These are phyloP conservation scores for Dipodomys spectabilis DNA, from an alignment of 2,113 vertebrate genomes.

Conservation along the genomic window DNA sequence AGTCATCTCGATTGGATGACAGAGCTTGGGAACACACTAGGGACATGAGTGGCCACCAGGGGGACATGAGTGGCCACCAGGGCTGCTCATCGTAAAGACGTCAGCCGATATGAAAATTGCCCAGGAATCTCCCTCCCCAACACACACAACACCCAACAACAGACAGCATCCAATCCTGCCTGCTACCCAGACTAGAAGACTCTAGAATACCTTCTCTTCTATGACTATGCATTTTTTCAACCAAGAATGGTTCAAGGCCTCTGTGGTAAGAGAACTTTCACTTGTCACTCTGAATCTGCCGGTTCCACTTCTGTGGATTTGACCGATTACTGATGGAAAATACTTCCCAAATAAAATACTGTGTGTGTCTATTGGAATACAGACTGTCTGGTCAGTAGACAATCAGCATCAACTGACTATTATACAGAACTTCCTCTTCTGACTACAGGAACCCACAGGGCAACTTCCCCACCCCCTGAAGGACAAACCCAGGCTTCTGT, in stretches of 20 bases:
- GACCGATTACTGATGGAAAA: not conserved
- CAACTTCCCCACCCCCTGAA: rapidly evolving
- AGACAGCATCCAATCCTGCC: not conserved
- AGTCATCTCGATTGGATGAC: constrained; percentile 38
- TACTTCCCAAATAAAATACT: not conserved
- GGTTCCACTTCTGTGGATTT: not conserved
- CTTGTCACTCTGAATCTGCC: no score
- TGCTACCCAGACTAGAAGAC: not conserved
- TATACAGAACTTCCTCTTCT: no score
- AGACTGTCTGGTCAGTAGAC: not conserved
- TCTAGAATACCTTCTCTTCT: no score
- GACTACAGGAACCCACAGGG: not conserved
- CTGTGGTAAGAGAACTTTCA: not conserved
- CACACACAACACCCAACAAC: not conserved
- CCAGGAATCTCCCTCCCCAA: not conserved
- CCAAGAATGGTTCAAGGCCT: not conserved
- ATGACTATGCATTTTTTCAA: not conserved
- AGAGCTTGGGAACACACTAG: constrained; percentile 26
- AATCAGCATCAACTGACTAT: no score
- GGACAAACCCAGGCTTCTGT: rapidly evolving
- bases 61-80: not conserved
- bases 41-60: not conserved
- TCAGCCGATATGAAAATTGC: not conserved
- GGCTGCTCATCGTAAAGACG: not conserved
- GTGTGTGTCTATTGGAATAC: not conserved